These are phyloP conservation scores for Alces alces DNA, from an alignment of 2,113 vertebrate genomes.

Conservation along the genomic window DNA sequence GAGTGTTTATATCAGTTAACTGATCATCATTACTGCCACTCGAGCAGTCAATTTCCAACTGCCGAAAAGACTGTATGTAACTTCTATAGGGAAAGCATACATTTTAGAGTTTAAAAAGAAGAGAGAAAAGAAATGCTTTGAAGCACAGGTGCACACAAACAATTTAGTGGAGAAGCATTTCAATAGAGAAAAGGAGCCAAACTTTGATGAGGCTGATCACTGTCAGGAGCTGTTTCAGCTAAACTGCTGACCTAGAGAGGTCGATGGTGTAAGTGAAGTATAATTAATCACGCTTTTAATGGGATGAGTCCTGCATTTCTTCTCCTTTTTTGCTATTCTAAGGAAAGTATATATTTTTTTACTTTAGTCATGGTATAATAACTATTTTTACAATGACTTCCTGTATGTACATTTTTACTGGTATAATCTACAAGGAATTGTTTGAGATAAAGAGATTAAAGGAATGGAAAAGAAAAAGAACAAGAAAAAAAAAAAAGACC, in stretches of 20 bases:
- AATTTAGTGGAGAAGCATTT: background rate
- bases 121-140: background rate
- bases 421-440: background rate
- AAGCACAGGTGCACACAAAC: background rate
- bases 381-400: background rate
- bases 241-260: background rate
- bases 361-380: background rate
- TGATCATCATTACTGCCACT: background rate
- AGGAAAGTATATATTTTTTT: background rate
- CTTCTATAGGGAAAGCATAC: background rate
- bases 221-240: background rate
- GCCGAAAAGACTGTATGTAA: background rate
- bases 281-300: background rate
- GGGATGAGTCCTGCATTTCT: background rate
- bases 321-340: background rate
- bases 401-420: background rate
- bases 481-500: background rate
- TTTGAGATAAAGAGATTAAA: background rate
- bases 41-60: background rate
- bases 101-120: background rate
- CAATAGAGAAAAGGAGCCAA: background rate
- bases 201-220: background rate
- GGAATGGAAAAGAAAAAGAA: background rate
- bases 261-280: background rate
- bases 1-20: background rate